A percentile compares a stretch with the other conserved stretches of the same genome.
These are phyloP conservation scores for Manis javanica DNA, from an alignment of 2,797 vertebrate species.

Conservation along the genomic window DNA sequence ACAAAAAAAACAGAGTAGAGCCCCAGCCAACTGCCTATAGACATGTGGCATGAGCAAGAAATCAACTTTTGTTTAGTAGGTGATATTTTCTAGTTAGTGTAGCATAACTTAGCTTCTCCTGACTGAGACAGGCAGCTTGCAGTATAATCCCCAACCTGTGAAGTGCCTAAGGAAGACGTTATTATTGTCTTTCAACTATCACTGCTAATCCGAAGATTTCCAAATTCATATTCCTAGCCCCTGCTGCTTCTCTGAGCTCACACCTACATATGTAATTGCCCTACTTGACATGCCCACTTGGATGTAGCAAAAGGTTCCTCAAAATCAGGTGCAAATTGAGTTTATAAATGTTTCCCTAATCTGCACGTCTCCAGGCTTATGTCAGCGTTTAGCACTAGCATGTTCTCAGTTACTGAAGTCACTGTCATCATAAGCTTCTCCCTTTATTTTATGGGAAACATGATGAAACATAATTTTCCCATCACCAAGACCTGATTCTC, in stretches of 20 bases:
- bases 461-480: background rate
- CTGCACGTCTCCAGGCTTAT: background rate
- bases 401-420: background rate
- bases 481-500: background rate
- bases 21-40: background rate
- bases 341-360: background rate
- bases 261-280: background rate
- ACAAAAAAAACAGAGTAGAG: background rate
- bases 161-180: background rate
- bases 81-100: background rate
- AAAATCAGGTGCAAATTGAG: background rate
- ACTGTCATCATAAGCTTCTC: background rate
- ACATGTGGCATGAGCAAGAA: background rate
- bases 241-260: background rate
- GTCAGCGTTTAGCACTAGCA: background rate
- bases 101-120: constrained; percentile 18
- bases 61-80: background rate
- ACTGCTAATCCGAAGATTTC: background rate
- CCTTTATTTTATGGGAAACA: background rate
- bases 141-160: background rate
- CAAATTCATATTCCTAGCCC: background rate
- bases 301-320: constrained; percentile 1
- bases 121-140: background rate
- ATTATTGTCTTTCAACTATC: background rate
- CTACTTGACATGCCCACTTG: background rate